Base-by-base conservation (phyloP, 1,140 invertebrate species). In the Ericerus pela region DNA sequence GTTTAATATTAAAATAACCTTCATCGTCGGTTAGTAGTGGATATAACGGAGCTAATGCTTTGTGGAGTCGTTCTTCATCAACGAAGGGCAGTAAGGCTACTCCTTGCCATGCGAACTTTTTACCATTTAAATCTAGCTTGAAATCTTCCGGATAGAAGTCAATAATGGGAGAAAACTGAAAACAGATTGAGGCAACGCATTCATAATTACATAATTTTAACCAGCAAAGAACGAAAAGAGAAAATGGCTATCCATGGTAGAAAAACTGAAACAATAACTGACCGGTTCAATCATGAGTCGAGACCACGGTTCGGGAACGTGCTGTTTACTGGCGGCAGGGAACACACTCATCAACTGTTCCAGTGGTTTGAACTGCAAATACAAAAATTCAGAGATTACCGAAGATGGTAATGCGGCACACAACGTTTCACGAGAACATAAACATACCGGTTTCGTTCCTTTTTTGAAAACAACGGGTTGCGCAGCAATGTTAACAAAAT, bases 271-370 rank as follows among this genome's bases (percentile, higher is more conserved):
- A 51, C 18, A 47, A 24, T 54, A 30, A 78, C 78, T 77, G 72
- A 89, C 88, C 1, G 89, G 83, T 72, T 92, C 83, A 51, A 73
- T 82, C 96, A 99, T 99, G 18, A 99, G 76, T 54, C 77, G 74
- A n/a, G 86, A 88, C 91, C 94, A 99, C 2, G 91, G 82, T 56
- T 77, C 71, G 31, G 96, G 96, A 54, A 99, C 85, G 73, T 96
- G 93, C 47, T 83, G 78, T 60, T 85, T 81, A 74, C 91, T 96
- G 28, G 91, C 96, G 43, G 96, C 94, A 56, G 96, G 96, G 73
- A 99, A 99, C 56, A 99, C 96, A 51, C 92, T 87, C 96, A 99
- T 99, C 57, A 99, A 72, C 73, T 99, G 96, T 72, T 99, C 94
- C 62, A 99, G 71, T 1, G 96, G 96, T 59, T 85, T 85, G 70